Percentiles rank a stretch among this genome's conserved stretches.
These are phyloP conservation scores for Apogon talboti DNA, from an alignment of 2,797 vertebrate genomes.

Conservation along the genomic window DNA sequence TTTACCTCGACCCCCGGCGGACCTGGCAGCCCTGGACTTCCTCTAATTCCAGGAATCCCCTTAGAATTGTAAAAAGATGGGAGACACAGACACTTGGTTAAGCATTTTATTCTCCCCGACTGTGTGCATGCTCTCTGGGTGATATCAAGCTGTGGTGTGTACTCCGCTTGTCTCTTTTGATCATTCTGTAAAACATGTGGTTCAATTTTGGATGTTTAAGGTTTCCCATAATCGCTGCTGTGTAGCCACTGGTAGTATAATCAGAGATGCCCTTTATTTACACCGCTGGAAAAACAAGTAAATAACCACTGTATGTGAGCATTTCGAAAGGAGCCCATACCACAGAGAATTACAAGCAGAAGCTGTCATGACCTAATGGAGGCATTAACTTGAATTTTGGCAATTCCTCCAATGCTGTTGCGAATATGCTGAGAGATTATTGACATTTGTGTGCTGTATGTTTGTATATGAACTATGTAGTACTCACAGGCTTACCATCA, in stretches of 20 bases:
- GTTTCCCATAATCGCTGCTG: slow-evolving; percentile 43
- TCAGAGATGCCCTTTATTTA: slow-evolving; percentile 54
- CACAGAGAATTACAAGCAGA: slow-evolving; percentile 33
- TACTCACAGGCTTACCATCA: slow-evolving; percentile 99
- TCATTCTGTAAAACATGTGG: slow-evolving; percentile 54
- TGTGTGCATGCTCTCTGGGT: slow-evolving; percentile 39
- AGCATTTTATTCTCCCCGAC: slow-evolving; percentile 38
- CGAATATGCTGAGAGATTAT: slow-evolving; percentile 22
- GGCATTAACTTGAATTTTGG: slow-evolving; percentile 37
- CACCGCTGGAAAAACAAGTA: slow-evolving; percentile 50
- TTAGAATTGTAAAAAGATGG: slow-evolving; percentile 65
- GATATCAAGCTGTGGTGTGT: slow-evolving; percentile 24
- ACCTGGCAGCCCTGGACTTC: slow-evolving; percentile 88
- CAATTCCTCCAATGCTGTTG: slow-evolving; percentile 28
- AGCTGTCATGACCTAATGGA: slow-evolving; percentile 32
- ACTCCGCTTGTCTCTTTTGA: slow-evolving; percentile 45
- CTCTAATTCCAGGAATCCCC: slow-evolving; percentile 89
- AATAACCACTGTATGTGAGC: slow-evolving; percentile 35
- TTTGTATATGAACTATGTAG: slow-evolving; percentile 92
- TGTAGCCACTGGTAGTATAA: slow-evolving; percentile 49
- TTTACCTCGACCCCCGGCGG: slow-evolving; percentile 88
- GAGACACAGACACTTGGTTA: slow-evolving; percentile 36
- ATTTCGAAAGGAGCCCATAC: slow-evolving; percentile 35
- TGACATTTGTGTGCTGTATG: slow-evolving; percentile 63
- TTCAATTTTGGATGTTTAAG: slow-evolving; percentile 60